Base-by-base conservation (phyloP, 2,888 invertebrate genomes). In the Chloromyia formosa region DNA sequence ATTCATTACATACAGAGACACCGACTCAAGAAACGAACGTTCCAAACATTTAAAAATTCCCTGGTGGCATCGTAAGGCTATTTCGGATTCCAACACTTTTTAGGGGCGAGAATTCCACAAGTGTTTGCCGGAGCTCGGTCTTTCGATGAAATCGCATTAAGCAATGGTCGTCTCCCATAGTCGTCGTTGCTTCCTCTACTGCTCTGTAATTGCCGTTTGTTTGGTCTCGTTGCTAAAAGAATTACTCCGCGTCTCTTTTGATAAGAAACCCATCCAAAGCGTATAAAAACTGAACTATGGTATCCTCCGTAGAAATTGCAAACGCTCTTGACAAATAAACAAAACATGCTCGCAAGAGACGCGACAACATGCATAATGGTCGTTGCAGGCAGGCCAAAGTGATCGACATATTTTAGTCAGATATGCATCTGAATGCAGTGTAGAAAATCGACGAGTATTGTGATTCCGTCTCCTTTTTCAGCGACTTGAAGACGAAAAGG, bases 81-180 rank as follows among this genome's bases (percentile, higher is more conserved):
- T 58, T 56, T 42, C 12, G 42, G 49, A 71, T 56, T 71, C 71
- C 71, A 56, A 71, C 71, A 58, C 71, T 71, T 71, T 71, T 71
- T 71, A 56, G 71, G n/a, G 27, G 40, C 42, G 18, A 66, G 12
- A 66, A 22, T 35, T 49, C 61, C 45, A 1, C 12, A 49, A 66
- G 35, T 22, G 66, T 16, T 40, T n/a, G 66, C 7, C 27, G 27
- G 3, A 35, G 7, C 27, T 35, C 27, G 27, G 27, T 35, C 27
- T 35, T 35, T 35, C 27, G 27, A 2, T 35, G 27, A 35, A 35
- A 35, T 35, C 27, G 7, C 27, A 35, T 35, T 35, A 35, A 35
- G 3, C 3, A 35, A 35, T 35, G 27, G 7, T 35, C 27, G 45
- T 40, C 42, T 42, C 18, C 14, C 12, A 49, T 49, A n/a, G 2